Conservation (phyloP, 2,113 vertebrate genomes). For the Opisthocomus hoazin region DNA sequence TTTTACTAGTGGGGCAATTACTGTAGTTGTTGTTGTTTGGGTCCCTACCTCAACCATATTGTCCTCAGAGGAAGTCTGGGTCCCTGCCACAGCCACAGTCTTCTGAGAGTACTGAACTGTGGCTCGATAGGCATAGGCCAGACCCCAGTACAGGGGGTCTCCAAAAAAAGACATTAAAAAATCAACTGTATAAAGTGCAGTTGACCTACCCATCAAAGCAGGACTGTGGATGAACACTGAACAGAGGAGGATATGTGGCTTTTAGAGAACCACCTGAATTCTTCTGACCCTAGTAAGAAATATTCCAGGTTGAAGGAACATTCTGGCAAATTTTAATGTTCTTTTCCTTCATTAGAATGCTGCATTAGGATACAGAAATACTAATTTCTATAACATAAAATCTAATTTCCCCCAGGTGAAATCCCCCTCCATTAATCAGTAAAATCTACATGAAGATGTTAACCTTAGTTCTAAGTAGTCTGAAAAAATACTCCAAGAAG, state of each 20-base stretch:
- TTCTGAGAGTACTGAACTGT: too few relatives aligned
- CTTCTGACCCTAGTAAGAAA: background rate
- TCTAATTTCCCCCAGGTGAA: background rate
- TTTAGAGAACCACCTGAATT: background rate
- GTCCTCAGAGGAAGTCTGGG: too few relatives aligned
- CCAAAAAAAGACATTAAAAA: too few relatives aligned
- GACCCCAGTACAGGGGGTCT: too few relatives aligned
- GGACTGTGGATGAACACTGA: background rate
- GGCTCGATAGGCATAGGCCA: too few relatives aligned
- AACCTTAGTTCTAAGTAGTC: background rate
- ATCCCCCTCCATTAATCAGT: background rate
- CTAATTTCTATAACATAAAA: background rate
- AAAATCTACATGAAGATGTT: background rate
- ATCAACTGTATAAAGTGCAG: background rate
- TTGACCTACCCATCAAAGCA: background rate
- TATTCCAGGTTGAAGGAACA: background rate
- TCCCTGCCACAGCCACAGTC: too few relatives aligned
- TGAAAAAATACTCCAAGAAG: background rate
- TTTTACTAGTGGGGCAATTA: too few relatives aligned
- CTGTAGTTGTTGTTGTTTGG: too few relatives aligned
- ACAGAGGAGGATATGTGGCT: background rate
- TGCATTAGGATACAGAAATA: background rate
- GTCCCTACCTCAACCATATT: too few relatives aligned
- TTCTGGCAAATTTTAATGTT: background rate
- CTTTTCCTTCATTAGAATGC: background rate